Conservation (phyloP, 2,888 invertebrate genomes). For the Glyphotaelius pellucidus region DNA sequence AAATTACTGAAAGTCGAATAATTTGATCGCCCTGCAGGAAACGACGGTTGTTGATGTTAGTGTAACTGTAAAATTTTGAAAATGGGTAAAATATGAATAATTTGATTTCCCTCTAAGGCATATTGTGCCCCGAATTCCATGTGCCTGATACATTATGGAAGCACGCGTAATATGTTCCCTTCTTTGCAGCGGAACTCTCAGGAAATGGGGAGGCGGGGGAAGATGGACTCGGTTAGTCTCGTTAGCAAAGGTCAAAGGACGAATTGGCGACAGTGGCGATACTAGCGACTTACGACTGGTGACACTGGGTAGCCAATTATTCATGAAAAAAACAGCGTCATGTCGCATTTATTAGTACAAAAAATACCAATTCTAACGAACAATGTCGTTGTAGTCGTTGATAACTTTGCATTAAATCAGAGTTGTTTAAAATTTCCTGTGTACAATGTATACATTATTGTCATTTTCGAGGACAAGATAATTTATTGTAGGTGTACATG, state of each 20-base stretch:
- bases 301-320: neutral
- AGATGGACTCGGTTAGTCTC: slow-evolving; percentile 30
- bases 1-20: no score
- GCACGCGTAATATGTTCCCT: slow-evolving; percentile 46
- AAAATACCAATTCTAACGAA: neutral
- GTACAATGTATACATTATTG: no score
- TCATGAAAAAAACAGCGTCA: neutral
- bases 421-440: neutral
- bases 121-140: neutral
- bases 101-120: neutral
- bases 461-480: neutral
- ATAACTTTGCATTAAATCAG: no score
- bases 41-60: neutral
- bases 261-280: neutral
- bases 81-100: neutral
- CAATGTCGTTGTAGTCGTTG: no score
- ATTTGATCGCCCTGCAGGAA: neutral
- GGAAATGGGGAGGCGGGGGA: slow-evolving; percentile 36
- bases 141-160: slow-evolving; percentile 30
- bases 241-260: slow-evolving; percentile 12
- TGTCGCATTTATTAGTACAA: neutral
- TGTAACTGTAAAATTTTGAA: neutral
- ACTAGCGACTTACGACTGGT: neutral
- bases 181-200: slow-evolving; percentile 29
- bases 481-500: neutral